Evolutionary conservation across 2,113 vertebrate species (phyloP), one percentile per base, ranked within the genome.

Genomic region (Ovis canadensis): DNA sequence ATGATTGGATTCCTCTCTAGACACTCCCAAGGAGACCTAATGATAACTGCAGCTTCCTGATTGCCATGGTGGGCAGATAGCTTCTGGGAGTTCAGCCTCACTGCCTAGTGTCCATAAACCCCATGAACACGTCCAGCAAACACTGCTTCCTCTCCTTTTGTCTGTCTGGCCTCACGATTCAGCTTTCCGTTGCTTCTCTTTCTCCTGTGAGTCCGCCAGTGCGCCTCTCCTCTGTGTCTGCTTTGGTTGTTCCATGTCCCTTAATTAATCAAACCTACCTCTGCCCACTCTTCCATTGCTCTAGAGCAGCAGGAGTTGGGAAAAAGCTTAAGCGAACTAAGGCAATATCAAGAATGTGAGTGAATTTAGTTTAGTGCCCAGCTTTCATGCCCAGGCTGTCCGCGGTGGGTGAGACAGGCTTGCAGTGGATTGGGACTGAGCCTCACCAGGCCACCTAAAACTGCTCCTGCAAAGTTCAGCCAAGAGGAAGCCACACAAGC

Each of bases 291-390:
- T 84, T 81, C 60, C 29, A 29, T 67, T 62, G 92, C 48, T 85
- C 50, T 25, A 83, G 59, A 23, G 60, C 64, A 80, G 25, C 50
- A 80, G 50, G 67, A 85, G 15, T 31, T 45, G 27, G 36, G 77
- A 88, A 40, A 55, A 55, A 71, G 78, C 43, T 40, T 67, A 96
- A 59, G 43, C 59, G 92, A 52, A 71, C 6, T 71, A 80, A 93
- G 29, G 60, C 88, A 83, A 43, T 40, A 13, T 14, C 7, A 4
- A 91, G 77, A 92, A 48, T 1, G 6, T 1, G 3, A 27, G 25
- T 21, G 43, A 9, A 2, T 36, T 29, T 23, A 52, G 7, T 21
- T 48, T 17, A 55, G 59, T 0, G 0, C 2, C 27, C 16, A 25
- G 25, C 62, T 33, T 13, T 50, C 5, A 1, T 16, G 15, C 25